A percentile compares a stretch with the other conserved stretches of the same genome.
Conservation (phyloP, 1,140 invertebrate species). For the Reticulitermes speratus region DNA sequence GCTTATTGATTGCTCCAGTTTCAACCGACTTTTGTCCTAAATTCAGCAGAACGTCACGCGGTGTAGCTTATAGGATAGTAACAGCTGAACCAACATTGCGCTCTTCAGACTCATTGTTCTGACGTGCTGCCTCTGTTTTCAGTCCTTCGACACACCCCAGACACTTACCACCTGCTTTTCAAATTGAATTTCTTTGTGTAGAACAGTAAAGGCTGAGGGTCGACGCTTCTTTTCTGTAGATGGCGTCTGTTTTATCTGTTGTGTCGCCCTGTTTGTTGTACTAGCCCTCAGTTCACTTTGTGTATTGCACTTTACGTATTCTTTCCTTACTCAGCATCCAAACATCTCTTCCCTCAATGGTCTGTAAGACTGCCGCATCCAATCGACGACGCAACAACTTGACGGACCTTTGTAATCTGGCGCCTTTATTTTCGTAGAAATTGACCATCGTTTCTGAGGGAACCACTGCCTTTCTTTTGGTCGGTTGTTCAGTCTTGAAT, state of each 20-base stretch:
- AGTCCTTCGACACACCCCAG: not conserved
- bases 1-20: not conserved
- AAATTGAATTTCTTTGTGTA: slow-evolving; percentile 4
- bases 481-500: too few species aligned
- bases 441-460: too few species aligned
- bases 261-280: not conserved
- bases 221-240: not conserved
- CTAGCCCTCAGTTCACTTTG: not conserved
- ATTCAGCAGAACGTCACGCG: not conserved
- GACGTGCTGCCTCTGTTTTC: not conserved
- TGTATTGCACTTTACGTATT: slow-evolving; percentile 1
- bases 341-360: not conserved
- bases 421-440: too few species aligned
- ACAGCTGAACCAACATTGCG: not conserved
- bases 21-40: not conserved
- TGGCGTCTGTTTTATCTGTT: slow-evolving; percentile 4
- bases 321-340: slow-evolving; percentile 9
- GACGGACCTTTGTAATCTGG: too few species aligned
- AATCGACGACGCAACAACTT: too few species aligned
- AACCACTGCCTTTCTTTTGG: too few species aligned
- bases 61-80: not conserved
- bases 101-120: not conserved
- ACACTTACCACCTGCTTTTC: slow-evolving; percentile 5
- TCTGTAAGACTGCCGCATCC: not conserved
- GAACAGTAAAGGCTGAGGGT: not conserved